A percentile compares a stretch with the other conserved stretches of the same genome.
phyloP scores from a whole-genome alignment of 2,888 invertebrate genomes.

The Cheilosia impressa region DNA sequence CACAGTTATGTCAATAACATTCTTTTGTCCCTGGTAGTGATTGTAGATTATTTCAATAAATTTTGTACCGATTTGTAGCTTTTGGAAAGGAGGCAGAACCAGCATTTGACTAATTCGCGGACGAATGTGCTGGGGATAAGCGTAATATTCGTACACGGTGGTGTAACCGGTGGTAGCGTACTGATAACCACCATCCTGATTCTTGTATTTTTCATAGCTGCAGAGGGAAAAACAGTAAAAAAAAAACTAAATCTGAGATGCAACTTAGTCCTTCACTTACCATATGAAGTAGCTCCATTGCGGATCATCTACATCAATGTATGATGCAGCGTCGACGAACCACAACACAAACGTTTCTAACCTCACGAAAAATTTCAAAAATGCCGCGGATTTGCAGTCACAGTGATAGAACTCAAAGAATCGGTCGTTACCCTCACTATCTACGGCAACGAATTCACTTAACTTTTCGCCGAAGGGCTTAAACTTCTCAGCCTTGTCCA shows the following conservation, averaged over 20 bases:
- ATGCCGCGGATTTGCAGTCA: conserved; percentile 89
- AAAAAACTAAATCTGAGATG: conserved; percentile 25
- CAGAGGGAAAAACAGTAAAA: conserved; percentile 68
- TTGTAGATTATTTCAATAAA: conserved; percentile 86
- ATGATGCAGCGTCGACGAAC: conserved; percentile 98
- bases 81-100: conserved; percentile 95
- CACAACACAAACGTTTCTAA: conserved; percentile 96
- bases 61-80: conserved; percentile 92
- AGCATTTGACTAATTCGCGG: conserved; percentile 97
- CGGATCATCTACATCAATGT: conserved; percentile 95
- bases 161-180: conserved; percentile 94
- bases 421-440: conserved; percentile 81
- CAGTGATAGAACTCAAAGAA: conserved; percentile 92
- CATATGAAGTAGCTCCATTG: conserved; percentile 95
- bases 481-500: conserved; percentile 90
- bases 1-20: conserved; percentile 88
- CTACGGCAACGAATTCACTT: conserved; percentile 85
- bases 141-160: conserved; percentile 97
- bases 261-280: conserved; percentile 84
- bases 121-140: conserved; percentile 93
- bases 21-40: conserved; percentile 84
- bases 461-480: conserved; percentile 90
- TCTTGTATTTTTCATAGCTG: conserved; percentile 89
- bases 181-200: conserved; percentile 85
- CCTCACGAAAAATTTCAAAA: conserved; percentile 91